Evolutionary conservation across 1,140 invertebrate species (phyloP), one percentile per base, ranked within the genome.

Genomic region (Akabosia matsudoensis): DNA sequence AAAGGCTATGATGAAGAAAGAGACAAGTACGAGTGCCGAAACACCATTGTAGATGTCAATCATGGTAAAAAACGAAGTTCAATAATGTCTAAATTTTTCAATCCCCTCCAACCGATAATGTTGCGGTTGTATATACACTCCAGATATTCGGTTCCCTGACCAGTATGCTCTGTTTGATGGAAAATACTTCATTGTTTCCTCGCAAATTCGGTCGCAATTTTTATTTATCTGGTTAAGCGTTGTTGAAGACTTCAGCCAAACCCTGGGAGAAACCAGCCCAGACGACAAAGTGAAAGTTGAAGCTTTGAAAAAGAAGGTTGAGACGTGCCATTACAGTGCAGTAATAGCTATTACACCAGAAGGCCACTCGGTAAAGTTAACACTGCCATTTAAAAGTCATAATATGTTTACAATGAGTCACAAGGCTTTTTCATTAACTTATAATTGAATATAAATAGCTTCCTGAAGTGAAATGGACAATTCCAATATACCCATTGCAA

Each of bases 141-240:
- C 31, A 67, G 61, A 67, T 30, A 16, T 31, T 22, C 7, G 61
- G 7, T 67, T 67, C n/a, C 61, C 61, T 2, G 61, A 67, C 30
- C 61, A 67, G 28, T 67, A 67, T n/a, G 61, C 61, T 10, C 4
- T 30, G 10, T 67, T 67, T 31, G 61, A 67, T n/a, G 61, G 61
- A 31, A 67, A 22, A 31, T 67, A 67, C 31, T 67, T 67, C 28
- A 67, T 67, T 22, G 28, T 67, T 1, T 67, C 61, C 10, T 24
- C 61, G 10, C 61, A 67, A 67, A 67, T 67, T 7, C 61, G 61
- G 4, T 67, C 61, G 3, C 61, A 67, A 13, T 67, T 28, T 67
- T 4, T 67, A 7, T 30, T 16, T 1, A 67, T 67, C 31, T 67
- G 61, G 61, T 1, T 31, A 31, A 67, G 30, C 61, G 31, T 67